Conservation (phyloP, 2,113 vertebrate species). For the Thymallus thymallus region DNA sequence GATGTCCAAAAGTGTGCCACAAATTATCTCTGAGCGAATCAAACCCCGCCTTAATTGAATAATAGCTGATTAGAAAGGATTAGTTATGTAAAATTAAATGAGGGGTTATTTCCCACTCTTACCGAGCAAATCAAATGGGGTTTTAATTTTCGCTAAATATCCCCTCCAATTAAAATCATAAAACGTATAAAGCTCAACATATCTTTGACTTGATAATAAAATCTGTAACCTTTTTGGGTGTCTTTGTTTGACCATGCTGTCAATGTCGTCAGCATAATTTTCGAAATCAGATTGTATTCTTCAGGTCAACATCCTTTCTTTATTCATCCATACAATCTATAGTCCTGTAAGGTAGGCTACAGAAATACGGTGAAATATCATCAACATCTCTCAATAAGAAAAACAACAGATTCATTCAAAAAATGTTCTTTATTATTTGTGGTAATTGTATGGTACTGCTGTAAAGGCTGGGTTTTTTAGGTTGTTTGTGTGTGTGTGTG, state of each 20-base stretch:
- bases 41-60: constrained; percentile 67
- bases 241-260: neutral
- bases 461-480: neutral
- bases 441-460: neutral
- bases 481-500: neutral
- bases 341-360: neutral
- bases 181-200: neutral
- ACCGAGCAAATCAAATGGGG: neutral
- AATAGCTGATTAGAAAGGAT: constrained; percentile 55
- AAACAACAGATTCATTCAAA: neutral
- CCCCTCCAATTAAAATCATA: neutral
- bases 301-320: neutral
- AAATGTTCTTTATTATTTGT: neutral
- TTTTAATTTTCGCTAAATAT: neutral
- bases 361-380: neutral
- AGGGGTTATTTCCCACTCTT: constrained; percentile 17
- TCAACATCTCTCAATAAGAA: neutral
- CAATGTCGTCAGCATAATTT: constrained; percentile 25
- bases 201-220: neutral
- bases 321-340: too few relatives aligned
- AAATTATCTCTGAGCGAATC: constrained; percentile 82
- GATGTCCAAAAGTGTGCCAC: constrained; percentile 91
- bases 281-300: constrained; percentile 12
- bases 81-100: constrained; percentile 10
- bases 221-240: neutral